Base-by-base conservation (phyloP, 2,888 invertebrate species). In the Nomada ruficornis region DNA sequence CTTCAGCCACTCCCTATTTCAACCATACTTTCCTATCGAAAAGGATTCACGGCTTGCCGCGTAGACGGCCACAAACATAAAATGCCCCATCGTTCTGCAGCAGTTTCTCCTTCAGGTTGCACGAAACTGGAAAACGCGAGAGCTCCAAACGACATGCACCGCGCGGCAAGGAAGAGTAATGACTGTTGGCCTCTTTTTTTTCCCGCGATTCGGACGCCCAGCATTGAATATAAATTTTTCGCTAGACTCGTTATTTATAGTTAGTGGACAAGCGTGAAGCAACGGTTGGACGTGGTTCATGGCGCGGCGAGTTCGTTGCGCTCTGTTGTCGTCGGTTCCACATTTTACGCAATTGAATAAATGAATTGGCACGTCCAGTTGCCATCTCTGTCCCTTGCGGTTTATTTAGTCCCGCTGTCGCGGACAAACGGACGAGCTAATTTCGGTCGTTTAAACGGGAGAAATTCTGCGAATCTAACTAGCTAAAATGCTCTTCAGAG, bases 301-400 rank as follows among this genome's bases (percentile, higher is more conserved):
- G 64, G 76, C 70, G 42, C 67, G 71, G 29, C 50, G 79, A 78
- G 86, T 86, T 88, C 79, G 79, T 87, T 88, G 88, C 79, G 80
- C 84, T 54, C 52, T 55, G 63, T 78, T 78, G 81, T 84, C 80
- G 82, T 63, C 80, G 82, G 74, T 85, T 84, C 79, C 80, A 80
- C 85, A 85, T 89, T 91, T 90, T 81, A 84, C 87, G 84, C 89
- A 91, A 91, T 91, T 90, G 89, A 89, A 90, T 89, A 88, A 88
- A 90, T 88, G 90, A 91, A 91, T 91, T 89, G 90, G 77, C 82
- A 81, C 75, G 83, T 86, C 85, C 86, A 82, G 64, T 74, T 54
- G 77, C 67, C 64, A 64, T 52, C 0, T 42, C 36, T 60, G 20
- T 36, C 36, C n/a, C 59, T 11, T 44, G 15, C 65, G 57, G 64